Conservation (phyloP, 2,888 invertebrate species). For the Meliscaeva auricollis region DNA sequence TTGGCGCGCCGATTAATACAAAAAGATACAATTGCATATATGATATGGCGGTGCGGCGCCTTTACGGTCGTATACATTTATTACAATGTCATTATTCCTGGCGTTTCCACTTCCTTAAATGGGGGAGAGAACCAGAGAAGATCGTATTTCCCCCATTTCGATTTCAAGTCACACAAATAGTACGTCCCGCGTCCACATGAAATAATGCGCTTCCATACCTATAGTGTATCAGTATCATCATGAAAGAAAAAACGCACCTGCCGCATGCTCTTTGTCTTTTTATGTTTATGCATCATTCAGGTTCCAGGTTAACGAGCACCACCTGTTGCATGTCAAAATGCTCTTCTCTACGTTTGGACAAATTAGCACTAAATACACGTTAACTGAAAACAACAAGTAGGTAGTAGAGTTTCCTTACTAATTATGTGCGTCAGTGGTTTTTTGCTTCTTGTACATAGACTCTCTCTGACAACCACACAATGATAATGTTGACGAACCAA, state of each 20-base stretch:
- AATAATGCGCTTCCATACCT: not conserved
- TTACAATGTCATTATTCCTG: constrained; percentile 65
- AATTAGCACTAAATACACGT: constrained; percentile 68
- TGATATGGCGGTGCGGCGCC: constrained; percentile 56
- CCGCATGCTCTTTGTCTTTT: constrained; percentile 46
- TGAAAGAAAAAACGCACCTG: constrained; percentile 54
- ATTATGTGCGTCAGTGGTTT: constrained; percentile 49
- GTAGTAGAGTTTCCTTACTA: constrained; percentile 43
- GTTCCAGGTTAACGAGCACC: constrained; percentile 43
- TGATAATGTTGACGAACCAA: constrained; percentile 14
- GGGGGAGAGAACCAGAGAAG: constrained; percentile 46
- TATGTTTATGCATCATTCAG: not conserved
- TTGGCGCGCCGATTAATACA: constrained; percentile 59
- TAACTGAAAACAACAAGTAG: constrained; percentile 4
- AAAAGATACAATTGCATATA: constrained; percentile 38
- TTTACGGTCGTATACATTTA: constrained; percentile 70
- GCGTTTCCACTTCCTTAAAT: constrained; percentile 69
- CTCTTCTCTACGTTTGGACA: constrained; percentile 44
- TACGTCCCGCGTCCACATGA: constrained; percentile 7
- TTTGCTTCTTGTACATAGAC: not conserved
- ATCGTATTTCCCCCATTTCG: constrained; percentile 64
- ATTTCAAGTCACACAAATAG: constrained; percentile 54
- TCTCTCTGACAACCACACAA: not conserved
- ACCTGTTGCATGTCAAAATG: constrained; percentile 67
- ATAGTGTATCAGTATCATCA: constrained; percentile 2